These are phyloP conservation scores for Tenodera sinensis DNA, from an alignment of 2,888 invertebrate species.

Conservation along the genomic window DNA sequence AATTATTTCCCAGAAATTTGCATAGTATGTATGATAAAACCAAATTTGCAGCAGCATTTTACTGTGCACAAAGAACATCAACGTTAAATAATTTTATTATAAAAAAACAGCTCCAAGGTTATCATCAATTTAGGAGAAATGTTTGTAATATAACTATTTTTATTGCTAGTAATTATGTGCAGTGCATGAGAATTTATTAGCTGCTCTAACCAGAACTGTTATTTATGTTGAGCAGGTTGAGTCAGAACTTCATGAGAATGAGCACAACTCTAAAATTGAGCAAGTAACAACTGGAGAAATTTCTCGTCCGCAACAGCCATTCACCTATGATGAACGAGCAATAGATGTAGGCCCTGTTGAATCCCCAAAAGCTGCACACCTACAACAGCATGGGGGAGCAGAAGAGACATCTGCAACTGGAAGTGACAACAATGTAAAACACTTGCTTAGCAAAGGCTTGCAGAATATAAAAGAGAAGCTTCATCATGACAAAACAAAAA, in stretches of 20 bases:
- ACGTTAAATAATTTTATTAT: no score
- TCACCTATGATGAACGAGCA: constrained; percentile 27
- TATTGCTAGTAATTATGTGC: no score
- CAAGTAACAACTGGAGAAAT: neutral
- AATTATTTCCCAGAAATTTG: no score
- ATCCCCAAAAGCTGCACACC: neutral
- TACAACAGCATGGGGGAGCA: neutral
- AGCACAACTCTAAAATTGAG: constrained; percentile 35
- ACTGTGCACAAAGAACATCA: no score
- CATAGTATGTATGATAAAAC: no score
- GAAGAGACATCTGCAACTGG: constrained; percentile 4
- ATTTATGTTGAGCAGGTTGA: constrained; percentile 22
- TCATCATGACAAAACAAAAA: constrained; percentile 27
- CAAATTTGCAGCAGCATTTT: no score
- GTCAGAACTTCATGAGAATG: constrained; percentile 35
- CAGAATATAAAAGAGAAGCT: constrained; percentile 34
- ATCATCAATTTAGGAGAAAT: no score
- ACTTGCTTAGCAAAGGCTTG: constrained; percentile 38
- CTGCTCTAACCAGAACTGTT: neutral
- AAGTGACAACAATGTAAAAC: constrained; percentile 36
- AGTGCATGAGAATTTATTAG: no score
- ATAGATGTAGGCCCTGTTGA: constrained; percentile 29
- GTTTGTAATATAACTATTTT: no score
- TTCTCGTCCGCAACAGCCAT: neutral
- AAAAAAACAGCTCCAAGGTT: no score